A percentile compares a stretch with the other conserved stretches of the same genome.
phyloP scores from a whole-genome alignment of 2,888 invertebrate species.

The Ennomos quercinarius region DNA sequence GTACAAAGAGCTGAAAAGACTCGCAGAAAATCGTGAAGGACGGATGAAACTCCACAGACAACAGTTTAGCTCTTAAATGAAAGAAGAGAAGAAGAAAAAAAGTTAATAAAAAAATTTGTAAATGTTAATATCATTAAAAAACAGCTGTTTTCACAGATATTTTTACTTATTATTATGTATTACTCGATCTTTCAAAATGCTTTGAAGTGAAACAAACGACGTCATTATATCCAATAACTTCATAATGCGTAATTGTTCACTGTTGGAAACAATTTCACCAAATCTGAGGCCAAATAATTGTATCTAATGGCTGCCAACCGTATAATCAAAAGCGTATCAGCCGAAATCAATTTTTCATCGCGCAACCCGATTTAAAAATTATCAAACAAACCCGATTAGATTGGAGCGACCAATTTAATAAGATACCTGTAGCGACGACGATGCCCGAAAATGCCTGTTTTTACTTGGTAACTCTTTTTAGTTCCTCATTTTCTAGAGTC shows the following conservation, averaged over 20 bases:
- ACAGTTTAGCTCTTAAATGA: too few species aligned
- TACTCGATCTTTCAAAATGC: neutral
- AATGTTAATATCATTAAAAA: too few species aligned
- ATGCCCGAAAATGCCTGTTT: slow-evolving; percentile 18
- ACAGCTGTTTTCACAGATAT: too few species aligned
- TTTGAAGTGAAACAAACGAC: slow-evolving; percentile 41
- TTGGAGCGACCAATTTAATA: slow-evolving; percentile 50
- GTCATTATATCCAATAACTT: slow-evolving; percentile 36
- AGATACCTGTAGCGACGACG: slow-evolving; percentile 39
- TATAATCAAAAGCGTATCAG: slow-evolving; percentile 83
- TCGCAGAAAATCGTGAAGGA: too few species aligned
- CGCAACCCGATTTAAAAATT: slow-evolving; percentile 76
- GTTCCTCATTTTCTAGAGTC: neutral
- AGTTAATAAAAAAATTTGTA: too few species aligned
- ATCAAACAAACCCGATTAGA: slow-evolving; percentile 69
- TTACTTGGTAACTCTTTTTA: neutral
- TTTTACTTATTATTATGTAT: too few species aligned
- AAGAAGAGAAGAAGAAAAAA: too few species aligned
- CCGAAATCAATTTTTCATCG: slow-evolving; percentile 83
- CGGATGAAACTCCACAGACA: too few species aligned
- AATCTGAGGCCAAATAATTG: slow-evolving; percentile 71
- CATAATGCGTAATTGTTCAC: slow-evolving; percentile 49
- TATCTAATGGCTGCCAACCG: slow-evolving; percentile 73
- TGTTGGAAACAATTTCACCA: slow-evolving; percentile 55
- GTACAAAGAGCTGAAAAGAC: too few species aligned